These are phyloP conservation scores for Iphiclides podalirius DNA, from an alignment of 2,888 invertebrate species.

Conservation along the genomic window DNA sequence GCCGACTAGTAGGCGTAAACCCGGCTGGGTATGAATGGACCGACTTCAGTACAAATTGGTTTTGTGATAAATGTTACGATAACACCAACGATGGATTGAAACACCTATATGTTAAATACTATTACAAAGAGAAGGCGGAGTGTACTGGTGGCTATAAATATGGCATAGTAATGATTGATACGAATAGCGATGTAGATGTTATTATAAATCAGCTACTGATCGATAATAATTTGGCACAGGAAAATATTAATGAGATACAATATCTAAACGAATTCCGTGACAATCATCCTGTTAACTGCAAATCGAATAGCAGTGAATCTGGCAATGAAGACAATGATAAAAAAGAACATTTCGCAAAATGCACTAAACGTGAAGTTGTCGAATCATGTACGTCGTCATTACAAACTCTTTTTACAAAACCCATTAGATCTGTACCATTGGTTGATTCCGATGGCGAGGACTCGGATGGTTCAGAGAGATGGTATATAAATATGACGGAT, in stretches of 20 bases:
- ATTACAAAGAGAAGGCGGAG: conserved; percentile 53
- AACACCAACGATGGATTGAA: conserved; percentile 55
- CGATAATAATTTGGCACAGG: conserved; percentile 68
- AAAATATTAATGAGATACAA: conserved; percentile 43
- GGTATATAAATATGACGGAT: conserved; percentile 43
- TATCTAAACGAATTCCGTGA: conserved; percentile 41
- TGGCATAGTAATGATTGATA: conserved; percentile 71
- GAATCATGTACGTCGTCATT: conserved; percentile 21
- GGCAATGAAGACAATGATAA: conserved; percentile 30
- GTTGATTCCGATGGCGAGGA: conserved; percentile 43
- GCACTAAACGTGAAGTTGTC: conserved; percentile 11
- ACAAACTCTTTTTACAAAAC: conserved; percentile 34
- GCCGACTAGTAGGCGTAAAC: conserved; percentile 75
- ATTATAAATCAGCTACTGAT: conserved; percentile 73
- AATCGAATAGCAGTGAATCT: conserved; percentile 10
- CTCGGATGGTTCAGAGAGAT: conserved; percentile 39
- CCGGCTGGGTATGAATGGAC: conserved; percentile 73
- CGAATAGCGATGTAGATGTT: conserved; percentile 52
- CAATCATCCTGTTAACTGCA: conserved; percentile 27
- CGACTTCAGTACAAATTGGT: conserved; percentile 71
- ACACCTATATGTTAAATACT: conserved; percentile 62
- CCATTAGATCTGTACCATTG: conserved; percentile 50
- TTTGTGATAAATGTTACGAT: conserved; percentile 68
- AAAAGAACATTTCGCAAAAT: conserved; percentile 17
- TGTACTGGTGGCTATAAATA: conserved; percentile 69